These are phyloP conservation scores for Petrocephalus sullivani DNA, from an alignment of 2,797 vertebrate species.

Conservation along the genomic window DNA sequence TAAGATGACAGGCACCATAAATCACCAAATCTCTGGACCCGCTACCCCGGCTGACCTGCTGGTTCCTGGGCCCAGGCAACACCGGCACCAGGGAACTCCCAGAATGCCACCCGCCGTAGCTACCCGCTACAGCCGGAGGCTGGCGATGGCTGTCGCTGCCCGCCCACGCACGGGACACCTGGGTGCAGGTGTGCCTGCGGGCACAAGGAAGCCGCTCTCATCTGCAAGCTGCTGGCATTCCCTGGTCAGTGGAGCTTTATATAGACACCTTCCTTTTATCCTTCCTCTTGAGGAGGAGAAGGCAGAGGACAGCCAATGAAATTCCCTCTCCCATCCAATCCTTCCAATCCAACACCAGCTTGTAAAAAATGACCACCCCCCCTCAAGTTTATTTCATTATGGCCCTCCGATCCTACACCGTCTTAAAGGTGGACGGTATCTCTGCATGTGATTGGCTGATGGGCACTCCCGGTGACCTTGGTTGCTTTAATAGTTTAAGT, in stretches of 20 bases:
- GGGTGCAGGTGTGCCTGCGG: not conserved
- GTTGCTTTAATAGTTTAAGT: constrained; percentile 11
- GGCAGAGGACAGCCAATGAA: not conserved
- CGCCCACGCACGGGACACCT: not conserved
- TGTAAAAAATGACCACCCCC: not conserved
- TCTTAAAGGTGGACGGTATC: not conserved
- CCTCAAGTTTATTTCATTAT: not conserved
- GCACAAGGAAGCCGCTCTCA: not conserved
- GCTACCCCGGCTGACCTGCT: not conserved
- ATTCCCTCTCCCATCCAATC: not conserved
- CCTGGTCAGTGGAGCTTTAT: not conserved
- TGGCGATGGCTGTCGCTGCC: not conserved
- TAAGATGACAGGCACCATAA: not conserved
- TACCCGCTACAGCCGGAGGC: not conserved
- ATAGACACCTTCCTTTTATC: not conserved
- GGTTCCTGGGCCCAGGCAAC: not conserved
- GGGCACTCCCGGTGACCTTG: constrained; percentile 16
- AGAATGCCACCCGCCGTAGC: not conserved
- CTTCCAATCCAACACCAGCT: not conserved
- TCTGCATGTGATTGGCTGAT: not conserved
- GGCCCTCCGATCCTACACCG: not conserved
- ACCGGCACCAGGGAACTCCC: not conserved
- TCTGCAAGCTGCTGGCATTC: not conserved
- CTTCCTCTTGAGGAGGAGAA: not conserved
- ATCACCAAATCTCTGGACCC: not conserved